phyloP scores from a whole-genome alignment of 2,113 vertebrate species.

The Phyllostomus hastatus region DNA sequence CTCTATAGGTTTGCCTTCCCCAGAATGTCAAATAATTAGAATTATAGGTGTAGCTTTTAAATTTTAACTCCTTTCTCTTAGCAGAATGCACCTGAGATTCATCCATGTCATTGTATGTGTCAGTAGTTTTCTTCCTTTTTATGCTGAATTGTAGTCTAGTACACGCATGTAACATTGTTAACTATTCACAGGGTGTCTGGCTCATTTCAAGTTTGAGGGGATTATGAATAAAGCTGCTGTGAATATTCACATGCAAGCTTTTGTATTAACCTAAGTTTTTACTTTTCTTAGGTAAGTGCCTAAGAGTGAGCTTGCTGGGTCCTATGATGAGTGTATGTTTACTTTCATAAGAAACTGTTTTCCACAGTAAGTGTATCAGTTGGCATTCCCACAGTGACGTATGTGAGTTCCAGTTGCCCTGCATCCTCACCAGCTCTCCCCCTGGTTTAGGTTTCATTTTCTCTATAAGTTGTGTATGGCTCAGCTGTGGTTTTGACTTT shows the following conservation, averaged over 20 bases:
- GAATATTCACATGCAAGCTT: neutral
- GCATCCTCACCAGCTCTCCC: neutral
- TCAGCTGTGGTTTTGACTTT: neutral
- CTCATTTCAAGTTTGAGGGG: neutral
- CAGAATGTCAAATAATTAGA: neutral
- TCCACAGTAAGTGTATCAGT: neutral
- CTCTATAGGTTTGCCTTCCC: neutral
- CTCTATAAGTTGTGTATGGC: neutral
- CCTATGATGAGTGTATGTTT: neutral
- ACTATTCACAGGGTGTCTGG: rapidly evolving
- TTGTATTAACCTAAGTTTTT: neutral
- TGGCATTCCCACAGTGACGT: neutral
- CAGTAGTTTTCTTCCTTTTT: neutral
- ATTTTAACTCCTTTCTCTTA: neutral
- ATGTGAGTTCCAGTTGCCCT: neutral
- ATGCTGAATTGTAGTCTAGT: neutral
- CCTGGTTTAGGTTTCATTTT: neutral
- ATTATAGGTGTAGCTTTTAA: neutral
- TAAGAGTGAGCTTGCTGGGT: neutral
- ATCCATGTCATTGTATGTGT: neutral
- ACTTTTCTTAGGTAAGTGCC: neutral
- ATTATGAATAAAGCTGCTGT: neutral
- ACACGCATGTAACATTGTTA: neutral
- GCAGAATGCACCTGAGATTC: neutral
- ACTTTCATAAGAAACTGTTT: neutral